Base-by-base conservation (phyloP, 2,797 vertebrate species). In the Chaunax sp. region DNA sequence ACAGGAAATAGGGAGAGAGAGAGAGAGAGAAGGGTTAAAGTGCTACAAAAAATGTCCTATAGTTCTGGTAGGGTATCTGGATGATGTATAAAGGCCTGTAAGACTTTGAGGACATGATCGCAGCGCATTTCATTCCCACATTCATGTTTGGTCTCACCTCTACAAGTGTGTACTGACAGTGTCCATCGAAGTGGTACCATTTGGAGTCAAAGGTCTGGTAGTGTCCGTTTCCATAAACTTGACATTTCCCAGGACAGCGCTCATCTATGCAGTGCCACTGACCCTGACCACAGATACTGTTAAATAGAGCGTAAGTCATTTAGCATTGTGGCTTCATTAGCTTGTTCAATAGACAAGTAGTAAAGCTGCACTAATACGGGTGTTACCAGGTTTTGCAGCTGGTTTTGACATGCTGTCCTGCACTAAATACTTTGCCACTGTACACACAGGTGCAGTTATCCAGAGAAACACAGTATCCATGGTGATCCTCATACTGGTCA, bases 141-240 rank as follows among this genome's bases (percentile, higher is more conserved):
- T 11, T 35, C 6, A 12, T 6, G 16, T 6, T 35, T 58, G 54
- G 5, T 80, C 89, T 93, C 81, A 96, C 95, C 93, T 96, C 90
- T 1, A 93, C 91, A 52, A 96, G 88, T 1, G 91, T 94, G 61
- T 96, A 96, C 82, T 95, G 93, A 69, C 95, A 96, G 52, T 95
- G 91, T 10, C 95, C 95, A 72, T 93, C 88, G 49, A 93, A 96
- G 47, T 74, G 92, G 64, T 89, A 96, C 89, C 91, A 94, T 63
- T 92, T 92, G 37, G 90, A 91, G 85, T 96, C 95, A 85, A 96
- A 96, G 1, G 94, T 95, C 83, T 85, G 89, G 49, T 92, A 88
- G 41, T 96, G 94, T 18, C 95, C 95, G 22, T 95, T 95, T 44
- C 95, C 95, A 23, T 93, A 95, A 55, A 95, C 91, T 53, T 94